phyloP scores from a whole-genome alignment of 2,888 invertebrate species.

The Ophion ellenae region DNA sequence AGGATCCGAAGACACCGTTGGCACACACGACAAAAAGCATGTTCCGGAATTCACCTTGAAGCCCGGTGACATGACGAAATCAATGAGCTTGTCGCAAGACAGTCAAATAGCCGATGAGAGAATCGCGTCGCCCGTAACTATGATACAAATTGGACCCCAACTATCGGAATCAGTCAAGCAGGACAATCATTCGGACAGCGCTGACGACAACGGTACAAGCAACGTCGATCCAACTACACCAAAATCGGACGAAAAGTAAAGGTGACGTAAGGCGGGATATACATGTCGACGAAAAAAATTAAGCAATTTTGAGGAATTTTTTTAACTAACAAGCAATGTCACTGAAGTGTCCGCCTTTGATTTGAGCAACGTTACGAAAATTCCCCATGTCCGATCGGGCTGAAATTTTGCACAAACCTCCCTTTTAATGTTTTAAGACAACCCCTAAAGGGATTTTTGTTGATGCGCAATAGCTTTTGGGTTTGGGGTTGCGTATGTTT shows the following conservation, averaged over 20 bases:
- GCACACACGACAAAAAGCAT: slow-evolving; percentile 43
- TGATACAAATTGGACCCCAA: slow-evolving; percentile 71
- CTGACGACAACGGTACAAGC: slow-evolving; percentile 19
- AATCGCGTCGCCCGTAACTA: slow-evolving; percentile 71
- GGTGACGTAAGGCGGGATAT: not conserved
- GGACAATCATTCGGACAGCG: slow-evolving; percentile 50
- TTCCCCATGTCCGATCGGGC: too few species aligned
- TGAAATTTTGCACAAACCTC: too few species aligned
- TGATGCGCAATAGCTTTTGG: too few species aligned
- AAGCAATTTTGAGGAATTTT: too few species aligned
- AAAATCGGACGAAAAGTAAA: slow-evolving; percentile 33
- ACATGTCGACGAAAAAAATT: too few species aligned
- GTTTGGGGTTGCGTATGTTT: too few species aligned
- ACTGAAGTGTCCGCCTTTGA: too few species aligned
- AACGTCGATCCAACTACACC: not conserved
- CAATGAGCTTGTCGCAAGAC: slow-evolving; percentile 65
- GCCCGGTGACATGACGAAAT: slow-evolving; percentile 63
- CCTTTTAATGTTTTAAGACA: too few species aligned
- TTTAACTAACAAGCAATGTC: too few species aligned
- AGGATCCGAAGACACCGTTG: slow-evolving; percentile 33
- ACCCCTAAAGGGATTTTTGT: too few species aligned
- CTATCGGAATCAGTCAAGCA: slow-evolving; percentile 60
- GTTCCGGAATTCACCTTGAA: slow-evolving; percentile 64
- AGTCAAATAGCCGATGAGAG: slow-evolving; percentile 68
- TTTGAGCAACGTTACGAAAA: too few species aligned